Evolutionary conservation across 2,797 vertebrate genomes (phyloP).

Genomic region (Arctocebus calabarensis): DNA sequence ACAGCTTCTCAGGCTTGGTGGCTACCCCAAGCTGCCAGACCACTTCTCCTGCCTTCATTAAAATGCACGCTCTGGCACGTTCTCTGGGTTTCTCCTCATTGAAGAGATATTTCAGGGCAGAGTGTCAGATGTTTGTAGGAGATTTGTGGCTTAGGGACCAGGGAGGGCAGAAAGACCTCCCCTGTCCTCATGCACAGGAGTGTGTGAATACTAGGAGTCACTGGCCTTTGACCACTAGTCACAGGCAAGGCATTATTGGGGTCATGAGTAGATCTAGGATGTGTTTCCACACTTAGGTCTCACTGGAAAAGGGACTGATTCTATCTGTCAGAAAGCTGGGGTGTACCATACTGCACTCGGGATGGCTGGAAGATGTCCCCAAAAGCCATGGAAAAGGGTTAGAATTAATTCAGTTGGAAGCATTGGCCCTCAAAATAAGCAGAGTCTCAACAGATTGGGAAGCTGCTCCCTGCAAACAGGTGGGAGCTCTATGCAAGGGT

Average conservation of each 20-base stretch:
- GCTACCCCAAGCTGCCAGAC: neutral
- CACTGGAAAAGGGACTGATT: neutral
- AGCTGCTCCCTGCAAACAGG: neutral
- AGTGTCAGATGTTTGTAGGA: neutral
- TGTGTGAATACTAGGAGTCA: neutral
- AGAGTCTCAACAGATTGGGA: neutral
- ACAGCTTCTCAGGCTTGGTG: neutral
- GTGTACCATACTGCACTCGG: accelerated
- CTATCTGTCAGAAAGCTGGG: neutral
- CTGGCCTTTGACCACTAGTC: neutral
- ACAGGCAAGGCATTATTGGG: accelerated
- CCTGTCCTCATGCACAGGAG: accelerated
- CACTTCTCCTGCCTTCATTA: neutral
- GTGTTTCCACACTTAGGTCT: neutral
- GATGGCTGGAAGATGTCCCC: neutral
- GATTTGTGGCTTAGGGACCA: neutral
- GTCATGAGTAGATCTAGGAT: neutral
- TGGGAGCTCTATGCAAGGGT: neutral
- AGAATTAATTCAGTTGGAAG: neutral
- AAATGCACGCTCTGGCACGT: neutral
- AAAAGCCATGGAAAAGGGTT: no score
- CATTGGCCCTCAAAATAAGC: neutral
- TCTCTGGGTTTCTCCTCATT: neutral
- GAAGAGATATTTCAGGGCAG: neutral
- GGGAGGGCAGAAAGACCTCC: accelerated